Evolutionary conservation across 1,140 invertebrate species (phyloP).

Genomic region (Cepaea nemoralis): DNA sequence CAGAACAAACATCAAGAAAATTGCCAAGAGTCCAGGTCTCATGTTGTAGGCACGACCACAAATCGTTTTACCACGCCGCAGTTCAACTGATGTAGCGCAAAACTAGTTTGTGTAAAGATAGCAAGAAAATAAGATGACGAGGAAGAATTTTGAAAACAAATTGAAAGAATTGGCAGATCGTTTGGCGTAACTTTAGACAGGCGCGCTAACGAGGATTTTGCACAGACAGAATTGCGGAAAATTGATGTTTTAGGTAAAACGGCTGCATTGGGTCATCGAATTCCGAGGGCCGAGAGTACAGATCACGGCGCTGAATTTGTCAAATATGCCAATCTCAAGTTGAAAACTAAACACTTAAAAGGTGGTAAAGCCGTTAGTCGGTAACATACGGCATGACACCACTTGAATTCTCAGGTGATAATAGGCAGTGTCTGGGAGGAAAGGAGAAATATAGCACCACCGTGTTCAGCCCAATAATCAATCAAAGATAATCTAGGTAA

Average conservation of each 20-base stretch:
- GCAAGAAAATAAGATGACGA: neutral
- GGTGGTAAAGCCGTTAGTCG: neutral
- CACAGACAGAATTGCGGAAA: neutral
- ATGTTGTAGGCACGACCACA: neutral
- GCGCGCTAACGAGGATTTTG: slow-evolving; percentile 1
- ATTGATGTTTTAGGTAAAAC: neutral
- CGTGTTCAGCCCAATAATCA: no score
- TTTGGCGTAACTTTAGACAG: neutral
- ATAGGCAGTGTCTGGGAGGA: neutral
- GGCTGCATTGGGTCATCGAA: neutral
- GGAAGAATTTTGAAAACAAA: slow-evolving; percentile 14
- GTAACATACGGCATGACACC: neutral
- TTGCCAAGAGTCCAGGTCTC: neutral
- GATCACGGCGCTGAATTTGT: neutral
- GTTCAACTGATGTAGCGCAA: neutral
- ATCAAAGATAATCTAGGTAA: no score
- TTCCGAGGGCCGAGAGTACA: neutral
- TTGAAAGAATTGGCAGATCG: slow-evolving; percentile 13
- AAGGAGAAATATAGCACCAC: neutral
- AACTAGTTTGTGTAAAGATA: neutral
- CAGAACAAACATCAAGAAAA: neutral
- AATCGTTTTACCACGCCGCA: neutral
- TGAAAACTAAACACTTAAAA: slow-evolving; percentile 15
- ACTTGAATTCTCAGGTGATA: neutral
- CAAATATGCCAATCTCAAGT: neutral